Percentiles rank a stretch among this genome's conserved stretches.
phyloP scores from a whole-genome alignment of 2,797 vertebrate species.

The Eutrigla gurnardus region DNA sequence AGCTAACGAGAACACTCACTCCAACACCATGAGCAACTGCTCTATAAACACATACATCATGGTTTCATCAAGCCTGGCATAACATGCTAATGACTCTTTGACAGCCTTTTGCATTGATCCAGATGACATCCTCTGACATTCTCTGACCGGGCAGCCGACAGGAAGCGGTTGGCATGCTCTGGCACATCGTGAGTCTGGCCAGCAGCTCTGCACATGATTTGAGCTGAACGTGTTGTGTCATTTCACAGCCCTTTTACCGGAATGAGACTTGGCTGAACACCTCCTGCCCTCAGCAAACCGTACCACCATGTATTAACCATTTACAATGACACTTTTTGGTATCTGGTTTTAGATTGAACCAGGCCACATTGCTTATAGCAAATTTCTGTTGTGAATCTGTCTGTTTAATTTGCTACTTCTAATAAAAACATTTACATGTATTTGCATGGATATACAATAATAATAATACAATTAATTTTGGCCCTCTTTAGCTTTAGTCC shows the following conservation, averaged over 20 bases:
- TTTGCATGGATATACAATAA: neutral
- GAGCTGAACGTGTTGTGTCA: constrained; percentile 71
- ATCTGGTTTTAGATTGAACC: constrained; percentile 13
- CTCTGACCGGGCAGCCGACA: constrained; percentile 48
- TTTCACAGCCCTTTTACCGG: constrained; percentile 65
- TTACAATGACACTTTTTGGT: constrained; percentile 21
- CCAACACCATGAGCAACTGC: neutral
- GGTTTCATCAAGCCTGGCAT: constrained; percentile 34
- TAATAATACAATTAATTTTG: no score
- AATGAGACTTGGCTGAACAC: constrained; percentile 69
- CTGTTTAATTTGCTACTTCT: neutral
- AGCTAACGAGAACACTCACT: constrained; percentile 30
- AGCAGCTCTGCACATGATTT: constrained; percentile 67
- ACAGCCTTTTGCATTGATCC: constrained; percentile 38
- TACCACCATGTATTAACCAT: constrained; percentile 1
- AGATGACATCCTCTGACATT: constrained; percentile 47
- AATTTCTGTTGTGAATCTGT: neutral
- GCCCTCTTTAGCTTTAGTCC: neutral
- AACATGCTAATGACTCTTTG: constrained; percentile 41
- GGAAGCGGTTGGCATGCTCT: constrained; percentile 64
- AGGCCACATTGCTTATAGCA: constrained; percentile 1
- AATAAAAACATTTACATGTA: constrained; percentile 11
- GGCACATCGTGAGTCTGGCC: constrained; percentile 63
- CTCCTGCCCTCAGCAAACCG: constrained; percentile 50
- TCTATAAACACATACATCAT: constrained; percentile 41